Evolutionary conservation across 2,113 vertebrate species (phyloP).

Genomic region (Rhynchopsitta pachyrhyncha): DNA sequence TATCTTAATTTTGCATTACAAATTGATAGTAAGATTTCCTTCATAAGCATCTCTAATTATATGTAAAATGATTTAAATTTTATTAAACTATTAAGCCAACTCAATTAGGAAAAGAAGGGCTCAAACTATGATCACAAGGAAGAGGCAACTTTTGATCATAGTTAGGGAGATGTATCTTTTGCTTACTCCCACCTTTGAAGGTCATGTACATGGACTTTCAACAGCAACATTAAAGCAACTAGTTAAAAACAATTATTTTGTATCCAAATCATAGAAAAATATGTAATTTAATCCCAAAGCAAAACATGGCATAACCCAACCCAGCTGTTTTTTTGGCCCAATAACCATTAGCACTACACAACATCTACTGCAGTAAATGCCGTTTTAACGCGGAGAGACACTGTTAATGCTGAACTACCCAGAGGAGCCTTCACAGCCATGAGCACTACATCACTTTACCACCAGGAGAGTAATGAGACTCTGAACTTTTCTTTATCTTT

Average conservation of each 20-base stretch:
- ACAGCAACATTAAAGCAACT: background rate
- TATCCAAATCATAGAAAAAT: background rate
- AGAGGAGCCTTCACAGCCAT: background rate
- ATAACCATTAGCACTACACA: background rate
- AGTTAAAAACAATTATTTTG: background rate
- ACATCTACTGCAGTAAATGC: background rate
- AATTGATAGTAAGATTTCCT: background rate
- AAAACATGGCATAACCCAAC: background rate
- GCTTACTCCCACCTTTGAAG: background rate
- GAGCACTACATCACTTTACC: background rate
- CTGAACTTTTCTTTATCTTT: constrained; percentile 60
- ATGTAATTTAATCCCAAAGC: background rate
- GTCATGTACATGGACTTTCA: accelerated
- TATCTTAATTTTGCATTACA: background rate
- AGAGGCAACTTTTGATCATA: background rate
- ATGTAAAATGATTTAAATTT: background rate
- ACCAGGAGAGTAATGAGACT: constrained; percentile 7
- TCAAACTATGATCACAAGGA: background rate
- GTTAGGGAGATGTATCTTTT: background rate
- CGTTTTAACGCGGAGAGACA: accelerated
- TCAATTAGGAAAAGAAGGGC: background rate
- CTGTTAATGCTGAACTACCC: background rate
- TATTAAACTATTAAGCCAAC: background rate
- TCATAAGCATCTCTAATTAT: background rate
- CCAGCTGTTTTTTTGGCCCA: background rate